Conservation (phyloP, 2,113 vertebrate genomes). For the Empidonax traillii region DNA sequence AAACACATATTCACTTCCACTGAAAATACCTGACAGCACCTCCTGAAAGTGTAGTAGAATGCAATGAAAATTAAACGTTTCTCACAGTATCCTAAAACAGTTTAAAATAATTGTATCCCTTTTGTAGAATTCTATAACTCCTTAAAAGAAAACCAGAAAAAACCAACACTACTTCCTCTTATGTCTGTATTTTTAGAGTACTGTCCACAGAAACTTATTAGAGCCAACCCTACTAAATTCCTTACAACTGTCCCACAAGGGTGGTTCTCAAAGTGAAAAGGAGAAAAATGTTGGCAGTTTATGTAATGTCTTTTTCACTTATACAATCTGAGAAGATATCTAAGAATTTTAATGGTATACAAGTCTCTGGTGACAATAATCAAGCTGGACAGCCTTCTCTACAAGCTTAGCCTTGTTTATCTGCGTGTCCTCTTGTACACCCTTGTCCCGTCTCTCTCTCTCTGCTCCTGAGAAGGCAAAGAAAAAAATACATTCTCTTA, state of each 20-base stretch:
- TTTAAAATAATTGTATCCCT: background rate
- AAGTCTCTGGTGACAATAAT: background rate
- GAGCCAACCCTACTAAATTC: conserved; percentile 20
- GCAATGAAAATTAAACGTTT: background rate
- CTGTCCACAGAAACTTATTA: background rate
- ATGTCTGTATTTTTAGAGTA: conserved; percentile 19
- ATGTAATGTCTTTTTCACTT: conserved; percentile 22
- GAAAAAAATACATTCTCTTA: background rate
- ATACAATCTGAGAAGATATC: background rate
- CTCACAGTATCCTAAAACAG: background rate
- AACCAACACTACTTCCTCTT: background rate
- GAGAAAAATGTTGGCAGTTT: conserved; percentile 33
- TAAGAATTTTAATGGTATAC: background rate
- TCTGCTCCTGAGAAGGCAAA: background rate
- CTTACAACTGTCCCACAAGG: conserved; percentile 14
- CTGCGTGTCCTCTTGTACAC: background rate
- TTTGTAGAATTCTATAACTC: background rate
- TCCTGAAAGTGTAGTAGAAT: background rate
- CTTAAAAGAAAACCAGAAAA: background rate
- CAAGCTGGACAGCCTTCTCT: background rate
- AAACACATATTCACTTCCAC: background rate
- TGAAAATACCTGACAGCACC: background rate
- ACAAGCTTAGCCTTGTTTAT: background rate
- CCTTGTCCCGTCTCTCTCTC: background rate
- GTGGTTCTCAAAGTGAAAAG: conserved; percentile 25